phyloP scores from a whole-genome alignment of 92 coral and sea anemone genomes.

The Metridium senile region DNA sequence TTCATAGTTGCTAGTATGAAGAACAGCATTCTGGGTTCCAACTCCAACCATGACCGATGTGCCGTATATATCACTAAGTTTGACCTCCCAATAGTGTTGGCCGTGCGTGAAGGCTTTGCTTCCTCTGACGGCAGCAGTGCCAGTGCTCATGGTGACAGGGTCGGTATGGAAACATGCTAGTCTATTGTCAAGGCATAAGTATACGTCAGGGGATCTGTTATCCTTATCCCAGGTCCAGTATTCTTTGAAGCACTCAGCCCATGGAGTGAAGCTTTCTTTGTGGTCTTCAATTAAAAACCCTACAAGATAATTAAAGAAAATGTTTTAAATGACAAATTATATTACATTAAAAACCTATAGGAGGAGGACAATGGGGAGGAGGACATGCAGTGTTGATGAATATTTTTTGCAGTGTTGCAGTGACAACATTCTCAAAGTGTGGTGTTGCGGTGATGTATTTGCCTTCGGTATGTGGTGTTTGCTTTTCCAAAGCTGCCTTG shows the following conservation, averaged over 20 bases:
- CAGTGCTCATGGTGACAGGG: constrained; percentile 81
- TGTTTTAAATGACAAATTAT: background rate
- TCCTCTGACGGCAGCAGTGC: constrained; percentile 97
- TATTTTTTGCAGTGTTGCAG: no score
- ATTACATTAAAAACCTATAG: background rate
- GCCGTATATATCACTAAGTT: constrained; percentile 84
- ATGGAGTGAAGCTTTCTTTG: constrained; percentile 31
- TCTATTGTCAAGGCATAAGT: constrained; percentile 61
- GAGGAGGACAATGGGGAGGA: background rate
- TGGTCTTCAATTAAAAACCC: constrained; percentile 17
- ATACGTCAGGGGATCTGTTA: constrained; percentile 75
- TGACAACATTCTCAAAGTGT: no score
- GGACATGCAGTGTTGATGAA: no score
- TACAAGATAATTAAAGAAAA: background rate
- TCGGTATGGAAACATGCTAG: constrained; percentile 84
- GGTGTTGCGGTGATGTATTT: no score
- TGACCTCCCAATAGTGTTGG: constrained; percentile 97
- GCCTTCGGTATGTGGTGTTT: no score
- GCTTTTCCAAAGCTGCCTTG: no score
- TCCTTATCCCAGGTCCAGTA: constrained; percentile 79
- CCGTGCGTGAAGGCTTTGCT: constrained; percentile 89
- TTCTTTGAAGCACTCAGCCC: constrained; percentile 68
- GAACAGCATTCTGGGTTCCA: constrained; percentile 74
- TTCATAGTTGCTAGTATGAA: constrained; percentile 74
- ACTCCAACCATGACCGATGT: constrained; percentile 94